These are phyloP conservation scores for Paedocypris micromegethes DNA, from an alignment of 2,797 vertebrate species.

Conservation along the genomic window DNA sequence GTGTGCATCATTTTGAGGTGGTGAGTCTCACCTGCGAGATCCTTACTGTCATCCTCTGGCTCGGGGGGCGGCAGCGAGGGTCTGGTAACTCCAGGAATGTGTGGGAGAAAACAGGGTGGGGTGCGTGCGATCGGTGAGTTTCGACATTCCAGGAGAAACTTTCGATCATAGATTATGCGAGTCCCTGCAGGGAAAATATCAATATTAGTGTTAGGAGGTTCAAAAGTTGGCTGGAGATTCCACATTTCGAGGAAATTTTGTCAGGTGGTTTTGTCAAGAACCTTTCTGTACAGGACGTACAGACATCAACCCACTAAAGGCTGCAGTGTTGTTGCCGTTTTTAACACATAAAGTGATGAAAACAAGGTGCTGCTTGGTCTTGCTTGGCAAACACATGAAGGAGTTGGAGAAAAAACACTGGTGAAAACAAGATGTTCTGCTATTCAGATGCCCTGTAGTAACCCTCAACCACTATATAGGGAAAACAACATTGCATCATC, in stretches of 20 bases:
- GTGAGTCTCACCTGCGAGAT: slow-evolving; percentile 57
- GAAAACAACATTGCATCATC: neutral
- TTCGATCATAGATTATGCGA: slow-evolving; percentile 85
- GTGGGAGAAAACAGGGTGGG: slow-evolving; percentile 69
- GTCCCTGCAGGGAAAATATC: slow-evolving; percentile 71
- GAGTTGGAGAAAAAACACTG: neutral
- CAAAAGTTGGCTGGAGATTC: slow-evolving; percentile 2
- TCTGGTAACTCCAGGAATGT: slow-evolving; percentile 70
- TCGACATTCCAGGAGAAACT: slow-evolving; percentile 87
- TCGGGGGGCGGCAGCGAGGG: slow-evolving; percentile 67
- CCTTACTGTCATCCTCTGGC: slow-evolving; percentile 66
- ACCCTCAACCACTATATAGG: neutral
- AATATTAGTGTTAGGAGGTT: slow-evolving; percentile 5
- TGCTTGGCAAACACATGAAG: slow-evolving; percentile 1
- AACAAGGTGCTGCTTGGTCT: slow-evolving; percentile 1
- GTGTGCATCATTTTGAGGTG: too few species aligned
- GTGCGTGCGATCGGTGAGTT: slow-evolving; percentile 77
- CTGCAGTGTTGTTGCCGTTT: neutral
- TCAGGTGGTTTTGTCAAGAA: neutral
- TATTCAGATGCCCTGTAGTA: slow-evolving; percentile 23
- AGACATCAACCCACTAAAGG: slow-evolving; percentile 18
- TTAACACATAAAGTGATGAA: slow-evolving; percentile 3
- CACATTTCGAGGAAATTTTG: slow-evolving; percentile 1
- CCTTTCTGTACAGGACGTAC: too few species aligned
- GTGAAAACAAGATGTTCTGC: slow-evolving; percentile 1